phyloP scores from a whole-genome alignment of 2,888 invertebrate species.

The Chromoteleia sp. region DNA sequence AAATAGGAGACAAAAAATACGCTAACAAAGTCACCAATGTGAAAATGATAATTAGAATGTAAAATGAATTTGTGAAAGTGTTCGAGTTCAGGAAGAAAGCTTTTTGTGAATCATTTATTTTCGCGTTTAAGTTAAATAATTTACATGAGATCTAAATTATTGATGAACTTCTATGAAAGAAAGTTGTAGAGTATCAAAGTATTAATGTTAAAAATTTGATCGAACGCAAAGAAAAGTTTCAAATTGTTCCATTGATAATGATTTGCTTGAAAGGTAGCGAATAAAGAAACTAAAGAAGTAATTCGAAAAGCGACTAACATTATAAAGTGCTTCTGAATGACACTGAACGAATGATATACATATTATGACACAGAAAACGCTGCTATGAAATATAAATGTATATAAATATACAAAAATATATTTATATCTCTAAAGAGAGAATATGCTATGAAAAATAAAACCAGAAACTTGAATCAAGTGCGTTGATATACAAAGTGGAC shows the following conservation, averaged over 20 bases:
- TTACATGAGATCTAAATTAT: not conserved
- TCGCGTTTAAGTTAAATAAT: not conserved
- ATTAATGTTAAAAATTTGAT: not conserved
- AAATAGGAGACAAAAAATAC: conserved; percentile 55
- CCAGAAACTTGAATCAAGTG: conserved; percentile 24
- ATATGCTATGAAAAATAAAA: conserved; percentile 3
- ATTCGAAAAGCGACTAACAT: not conserved
- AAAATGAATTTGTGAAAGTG: conserved; percentile 45
- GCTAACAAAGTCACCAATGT: not conserved
- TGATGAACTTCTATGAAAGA: not conserved
- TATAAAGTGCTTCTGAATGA: conserved; percentile 1
- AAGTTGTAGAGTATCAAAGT: conserved; percentile 11
- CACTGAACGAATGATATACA: conserved; percentile 10
- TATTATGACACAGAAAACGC: conserved; percentile 8
- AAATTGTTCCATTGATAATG: not conserved
- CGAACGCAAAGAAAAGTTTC: not conserved
- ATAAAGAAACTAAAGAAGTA: not conserved
- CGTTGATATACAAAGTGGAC: conserved; percentile 14
- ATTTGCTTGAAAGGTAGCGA: not conserved
- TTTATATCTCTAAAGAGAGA: conserved; percentile 42
- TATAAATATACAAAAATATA: conserved; percentile 36
- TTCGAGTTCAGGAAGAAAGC: conserved; percentile 9
- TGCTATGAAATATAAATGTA: conserved; percentile 26
- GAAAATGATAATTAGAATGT: conserved; percentile 31
- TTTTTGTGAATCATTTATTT: not conserved